Evolutionary conservation across 2,888 invertebrate species (phyloP).

Genomic region (Gerris lacustris): DNA sequence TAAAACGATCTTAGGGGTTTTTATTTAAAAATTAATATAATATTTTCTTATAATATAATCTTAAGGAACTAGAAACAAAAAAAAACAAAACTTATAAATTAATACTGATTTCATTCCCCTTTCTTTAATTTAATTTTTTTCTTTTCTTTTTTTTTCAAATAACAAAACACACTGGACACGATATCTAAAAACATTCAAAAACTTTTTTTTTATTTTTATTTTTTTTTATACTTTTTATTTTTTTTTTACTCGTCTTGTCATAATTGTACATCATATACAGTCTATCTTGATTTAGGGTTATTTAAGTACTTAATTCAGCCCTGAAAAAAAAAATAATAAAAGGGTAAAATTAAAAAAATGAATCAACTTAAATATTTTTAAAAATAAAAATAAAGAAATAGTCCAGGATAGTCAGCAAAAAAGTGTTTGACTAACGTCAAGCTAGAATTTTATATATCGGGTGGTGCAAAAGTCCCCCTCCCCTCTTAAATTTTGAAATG

Average conservation of each 20-base stretch:
- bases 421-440: neutral
- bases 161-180: constrained; percentile 1
- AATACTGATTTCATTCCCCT: neutral
- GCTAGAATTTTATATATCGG: neutral
- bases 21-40: neutral
- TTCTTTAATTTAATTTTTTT: neutral
- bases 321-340: neutral
- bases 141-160: neutral
- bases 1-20: neutral
- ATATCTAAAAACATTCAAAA: neutral
- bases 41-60: neutral
- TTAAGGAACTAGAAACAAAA: neutral
- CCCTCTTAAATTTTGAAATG: no score
- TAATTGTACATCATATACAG: constrained; percentile 1
- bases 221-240: no score
- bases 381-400: neutral
- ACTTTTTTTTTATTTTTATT: no score
- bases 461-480: no score
- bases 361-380: no score
- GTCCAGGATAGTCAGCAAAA: neutral
- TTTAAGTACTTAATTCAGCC: constrained; percentile 5
- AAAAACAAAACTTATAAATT: neutral
- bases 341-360: neutral
- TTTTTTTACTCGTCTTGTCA: neutral
- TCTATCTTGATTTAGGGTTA: neutral